Conservation (phyloP, 2,797 vertebrate species). For the Myotis daubentonii region DNA sequence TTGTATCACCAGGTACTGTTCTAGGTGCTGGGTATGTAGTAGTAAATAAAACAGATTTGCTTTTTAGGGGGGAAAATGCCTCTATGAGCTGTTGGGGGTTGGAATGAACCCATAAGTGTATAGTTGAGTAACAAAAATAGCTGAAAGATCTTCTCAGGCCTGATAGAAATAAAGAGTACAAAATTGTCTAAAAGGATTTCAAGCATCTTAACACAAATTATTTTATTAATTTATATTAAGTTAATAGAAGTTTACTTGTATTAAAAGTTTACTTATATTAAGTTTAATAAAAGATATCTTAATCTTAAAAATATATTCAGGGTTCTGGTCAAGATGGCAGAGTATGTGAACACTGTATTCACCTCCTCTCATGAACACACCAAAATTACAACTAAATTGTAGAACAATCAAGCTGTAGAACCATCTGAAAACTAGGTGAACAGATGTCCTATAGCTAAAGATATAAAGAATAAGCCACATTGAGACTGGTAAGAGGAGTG, state of each 20-base stretch:
- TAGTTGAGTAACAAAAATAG: background rate
- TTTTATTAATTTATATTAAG: background rate
- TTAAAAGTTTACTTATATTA: background rate
- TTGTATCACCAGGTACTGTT: background rate
- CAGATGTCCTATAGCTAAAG: too few species aligned
- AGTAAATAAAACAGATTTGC: background rate
- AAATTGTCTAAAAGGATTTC: background rate
- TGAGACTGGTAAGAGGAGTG: too few species aligned
- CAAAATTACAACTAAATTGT: too few species aligned
- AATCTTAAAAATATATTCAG: conserved; percentile 6
- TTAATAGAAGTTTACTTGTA: background rate
- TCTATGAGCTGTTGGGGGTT: background rate
- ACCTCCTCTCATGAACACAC: too few species aligned
- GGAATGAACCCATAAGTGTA: background rate
- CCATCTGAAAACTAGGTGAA: too few species aligned
- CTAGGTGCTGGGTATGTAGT: background rate
- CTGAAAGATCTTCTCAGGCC: background rate
- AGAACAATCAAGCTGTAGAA: too few species aligned
- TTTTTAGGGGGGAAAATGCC: background rate
- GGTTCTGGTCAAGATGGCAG: too few species aligned
- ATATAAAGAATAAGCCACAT: too few species aligned
- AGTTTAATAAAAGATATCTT: background rate
- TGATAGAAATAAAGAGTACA: background rate
- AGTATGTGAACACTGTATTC: too few species aligned
- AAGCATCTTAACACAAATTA: background rate